phyloP scores from a whole-genome alignment of 1,140 invertebrate species.

The Aculops lycopersici region DNA sequence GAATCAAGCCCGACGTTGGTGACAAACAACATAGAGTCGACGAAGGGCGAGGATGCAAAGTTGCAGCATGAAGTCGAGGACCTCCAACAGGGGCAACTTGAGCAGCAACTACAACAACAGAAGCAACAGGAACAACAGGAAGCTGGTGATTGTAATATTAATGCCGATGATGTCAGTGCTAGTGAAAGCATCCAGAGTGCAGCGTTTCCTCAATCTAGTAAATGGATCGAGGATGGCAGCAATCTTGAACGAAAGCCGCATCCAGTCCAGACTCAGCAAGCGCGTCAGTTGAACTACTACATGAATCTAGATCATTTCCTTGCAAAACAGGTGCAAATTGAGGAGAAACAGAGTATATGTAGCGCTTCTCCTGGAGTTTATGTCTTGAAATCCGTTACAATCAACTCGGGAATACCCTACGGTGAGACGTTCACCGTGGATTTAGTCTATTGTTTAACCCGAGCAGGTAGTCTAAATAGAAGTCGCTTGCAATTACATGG shows the following conservation, averaged over 20 bases:
- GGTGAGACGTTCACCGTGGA: not conserved
- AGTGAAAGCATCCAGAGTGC: too few relatives aligned
- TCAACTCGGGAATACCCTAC: not conserved
- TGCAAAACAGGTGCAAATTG: not conserved
- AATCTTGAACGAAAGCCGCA: too few relatives aligned
- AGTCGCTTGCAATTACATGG: not conserved
- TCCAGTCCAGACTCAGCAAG: not conserved
- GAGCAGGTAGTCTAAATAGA: not conserved
- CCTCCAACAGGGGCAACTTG: too few relatives aligned
- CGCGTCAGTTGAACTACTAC: not conserved
- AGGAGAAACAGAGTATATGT: not conserved
- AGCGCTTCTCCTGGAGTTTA: not conserved
- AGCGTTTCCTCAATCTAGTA: too few relatives aligned
- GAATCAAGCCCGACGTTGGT: not conserved
- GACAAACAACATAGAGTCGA: not conserved
- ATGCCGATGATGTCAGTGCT: too few relatives aligned
- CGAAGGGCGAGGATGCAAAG: not conserved
- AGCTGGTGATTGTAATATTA: not conserved
- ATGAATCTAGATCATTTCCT: not conserved
- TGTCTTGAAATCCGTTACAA: not conserved
- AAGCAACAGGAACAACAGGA: not conserved
- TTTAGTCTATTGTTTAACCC: not conserved
- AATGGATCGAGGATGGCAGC: too few relatives aligned
- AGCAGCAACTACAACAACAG: not conserved
- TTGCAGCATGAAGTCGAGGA: too few relatives aligned